Evolutionary conservation across 1,140 invertebrate species (phyloP), one percentile per base, ranked within the genome.

Genomic region (Pantala flavescens): DNA sequence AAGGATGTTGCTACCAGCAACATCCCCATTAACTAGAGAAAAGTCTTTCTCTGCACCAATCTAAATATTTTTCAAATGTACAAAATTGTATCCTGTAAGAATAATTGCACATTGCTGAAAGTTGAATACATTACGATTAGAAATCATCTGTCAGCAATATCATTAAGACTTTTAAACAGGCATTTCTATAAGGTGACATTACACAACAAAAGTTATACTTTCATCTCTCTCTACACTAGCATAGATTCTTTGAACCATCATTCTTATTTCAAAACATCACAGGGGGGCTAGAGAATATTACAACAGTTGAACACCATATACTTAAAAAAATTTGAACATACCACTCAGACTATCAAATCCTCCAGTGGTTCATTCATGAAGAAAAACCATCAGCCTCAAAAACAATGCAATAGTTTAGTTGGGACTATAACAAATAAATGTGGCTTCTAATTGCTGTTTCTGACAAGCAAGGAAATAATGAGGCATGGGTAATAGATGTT

Each of bases 291-390:
- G 5, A 63, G n/a, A 63, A 63, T 63, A 63, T 63, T 63, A 63
- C 49, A 63, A 63, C 49, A 63, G 49, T 63, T 63, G n/a, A 19
- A 63, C 49, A 63, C n/a, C 49, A 63, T 63, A 63, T 63, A 63
- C 49, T 63, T 63, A 19, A 7, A 63, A 63, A 63, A 16, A 21
- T 36, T 36, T 63, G 5, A 63, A 63, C 49, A 63, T 63, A 63
- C 14, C 49, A 63, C n/a, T 19, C 49, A 63, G n/a, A 63, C 49
- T 63, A 63, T 63, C 49, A 63, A 63, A 63, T 63, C 49, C 49
- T 63, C 49, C 49, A 3, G n/a, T 63, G 49, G 49, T 12, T 63
- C 49, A 7, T 63, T 7, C 12, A 16, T 63, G n/a, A 19, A 63
- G n/a, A 63, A 63, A 21, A 63, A 19, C 49, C 49, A 63, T 11